Evolutionary conservation across 2,797 vertebrate genomes (phyloP), one percentile per base, ranked within the genome.

Genomic region (Hypotaenidia philippensis): DNA sequence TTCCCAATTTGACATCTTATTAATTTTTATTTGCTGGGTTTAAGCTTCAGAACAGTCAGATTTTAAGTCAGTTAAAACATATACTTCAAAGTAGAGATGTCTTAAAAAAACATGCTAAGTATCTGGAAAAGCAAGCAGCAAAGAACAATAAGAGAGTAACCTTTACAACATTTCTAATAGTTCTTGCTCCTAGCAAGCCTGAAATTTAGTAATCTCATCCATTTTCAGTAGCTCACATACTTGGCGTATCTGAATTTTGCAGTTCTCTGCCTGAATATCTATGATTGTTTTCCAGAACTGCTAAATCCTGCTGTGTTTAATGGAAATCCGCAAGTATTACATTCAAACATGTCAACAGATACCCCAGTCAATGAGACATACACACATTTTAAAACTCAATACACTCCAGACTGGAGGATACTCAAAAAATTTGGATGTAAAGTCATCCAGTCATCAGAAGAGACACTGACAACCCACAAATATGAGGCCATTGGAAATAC

Each of bases 401-500:
- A 20, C 21, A 25, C 47, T 68, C 74, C 63, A 88, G 53, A 50
- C 57, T 32, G 53, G 29, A 92, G 9, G 25, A 87, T 38, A 57
- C 10, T 57, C 3, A 80, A 83, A 87, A 87, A 87, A 55, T 16
- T 10, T 87, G 56, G 57, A 65, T 2, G 1, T 61, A 40, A 85
- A 95, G 34, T 84, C 38, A 84, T 55, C 29, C 29, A 92, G 38
- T 64, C 65, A 57, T 69, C 72, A 52, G 29, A 74, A 83, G 57
- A 94, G 57, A 89, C 32, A 47, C 57, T 78, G 76, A 89, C 61
- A 95, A 80, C 13, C 78, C 89, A 83, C 87, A 95, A 78, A 65
- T 47, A 85, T 81, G 79, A 89, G 25, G 18, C 41, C 45, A 25
- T 17, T 63, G 53, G 74, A 95, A 92, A 50, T 74, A 44, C 14